Evolutionary conservation across 2,888 invertebrate species (phyloP).

Genomic region (Stomorhina lunata): DNA sequence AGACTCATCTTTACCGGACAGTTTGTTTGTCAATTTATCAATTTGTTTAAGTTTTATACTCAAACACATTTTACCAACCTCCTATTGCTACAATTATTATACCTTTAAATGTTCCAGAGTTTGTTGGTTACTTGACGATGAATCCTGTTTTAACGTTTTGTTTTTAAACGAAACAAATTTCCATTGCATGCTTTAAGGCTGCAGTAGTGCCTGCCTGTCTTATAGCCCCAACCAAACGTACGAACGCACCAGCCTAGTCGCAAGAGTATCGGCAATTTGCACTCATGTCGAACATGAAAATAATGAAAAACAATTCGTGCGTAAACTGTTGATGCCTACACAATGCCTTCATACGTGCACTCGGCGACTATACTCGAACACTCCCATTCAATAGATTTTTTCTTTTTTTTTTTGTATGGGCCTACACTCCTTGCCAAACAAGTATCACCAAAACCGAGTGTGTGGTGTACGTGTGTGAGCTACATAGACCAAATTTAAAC

Average conservation of each 20-base stretch:
- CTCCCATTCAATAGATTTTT: background rate
- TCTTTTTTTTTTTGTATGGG: background rate
- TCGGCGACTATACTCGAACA: too few species aligned
- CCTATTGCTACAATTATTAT: slow-evolving; percentile 10
- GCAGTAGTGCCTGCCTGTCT: slow-evolving; percentile 4
- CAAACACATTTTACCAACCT: background rate
- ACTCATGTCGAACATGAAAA: slow-evolving; percentile 76
- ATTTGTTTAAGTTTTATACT: slow-evolving; percentile 38
- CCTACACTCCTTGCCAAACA: background rate
- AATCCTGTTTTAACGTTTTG: background rate
- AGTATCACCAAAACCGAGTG: background rate
- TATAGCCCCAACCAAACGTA: background rate
- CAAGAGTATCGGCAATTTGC: slow-evolving; percentile 70
- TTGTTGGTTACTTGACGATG: background rate
- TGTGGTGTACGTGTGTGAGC: background rate
- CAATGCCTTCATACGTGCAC: background rate
- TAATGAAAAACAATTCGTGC: slow-evolving; percentile 76
- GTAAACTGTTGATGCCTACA: slow-evolving; percentile 64
- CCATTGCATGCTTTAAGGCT: slow-evolving; percentile 41
- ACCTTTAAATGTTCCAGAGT: background rate
- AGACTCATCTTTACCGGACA: background rate
- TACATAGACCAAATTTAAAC: background rate
- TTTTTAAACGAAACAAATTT: slow-evolving; percentile 12
- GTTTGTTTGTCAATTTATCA: slow-evolving; percentile 58
- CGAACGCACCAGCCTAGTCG: background rate